Conservation (phyloP, 2,888 invertebrate genomes). For the Drosophila eohydei region DNA sequence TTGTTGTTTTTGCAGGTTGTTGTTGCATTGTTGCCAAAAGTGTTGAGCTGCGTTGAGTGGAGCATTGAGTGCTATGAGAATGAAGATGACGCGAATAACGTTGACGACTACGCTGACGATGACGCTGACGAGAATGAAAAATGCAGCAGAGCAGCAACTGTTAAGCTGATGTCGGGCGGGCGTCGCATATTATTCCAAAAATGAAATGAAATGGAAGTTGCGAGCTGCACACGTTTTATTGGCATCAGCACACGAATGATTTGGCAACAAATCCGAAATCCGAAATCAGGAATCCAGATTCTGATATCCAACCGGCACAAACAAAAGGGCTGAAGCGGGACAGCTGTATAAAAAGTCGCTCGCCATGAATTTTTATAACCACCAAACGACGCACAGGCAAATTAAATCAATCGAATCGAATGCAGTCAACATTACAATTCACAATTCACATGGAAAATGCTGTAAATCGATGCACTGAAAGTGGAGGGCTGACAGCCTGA, state of each 20-base stretch:
- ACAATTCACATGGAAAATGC: conserved; percentile 78
- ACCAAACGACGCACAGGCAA: conserved; percentile 67
- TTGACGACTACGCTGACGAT: conserved; percentile 8
- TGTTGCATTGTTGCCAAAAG: conserved; percentile 73
- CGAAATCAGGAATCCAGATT: conserved; percentile 12
- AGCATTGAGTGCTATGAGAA: conserved; percentile 23
- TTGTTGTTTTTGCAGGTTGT: conserved; percentile 24
- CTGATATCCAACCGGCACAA: conserved; percentile 10
- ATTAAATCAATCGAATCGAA: conserved; percentile 78
- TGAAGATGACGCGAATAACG: conserved; percentile 19
- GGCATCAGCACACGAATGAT: conserved; percentile 65
- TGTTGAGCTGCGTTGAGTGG: conserved; percentile 54
- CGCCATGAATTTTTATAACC: conserved; percentile 78
- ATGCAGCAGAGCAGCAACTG: conserved; percentile 53
- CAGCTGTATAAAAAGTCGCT: conserved; percentile 49
- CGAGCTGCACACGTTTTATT: conserved; percentile 71
- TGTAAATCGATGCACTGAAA: conserved; percentile 56
- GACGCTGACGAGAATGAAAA: conserved; percentile 62
- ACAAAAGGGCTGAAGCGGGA: conserved; percentile 6
- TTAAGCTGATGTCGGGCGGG: conserved; percentile 40
- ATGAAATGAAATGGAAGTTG: conserved; percentile 77
- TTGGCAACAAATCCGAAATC: conserved; percentile 69
- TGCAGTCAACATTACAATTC: conserved; percentile 66
- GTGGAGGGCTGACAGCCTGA: conserved; percentile 27
- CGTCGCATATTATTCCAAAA: conserved; percentile 61